Evolutionary conservation across 2,888 invertebrate species (phyloP), one percentile per base, ranked within the genome.

Genomic region (Abrostola tripartita): DNA sequence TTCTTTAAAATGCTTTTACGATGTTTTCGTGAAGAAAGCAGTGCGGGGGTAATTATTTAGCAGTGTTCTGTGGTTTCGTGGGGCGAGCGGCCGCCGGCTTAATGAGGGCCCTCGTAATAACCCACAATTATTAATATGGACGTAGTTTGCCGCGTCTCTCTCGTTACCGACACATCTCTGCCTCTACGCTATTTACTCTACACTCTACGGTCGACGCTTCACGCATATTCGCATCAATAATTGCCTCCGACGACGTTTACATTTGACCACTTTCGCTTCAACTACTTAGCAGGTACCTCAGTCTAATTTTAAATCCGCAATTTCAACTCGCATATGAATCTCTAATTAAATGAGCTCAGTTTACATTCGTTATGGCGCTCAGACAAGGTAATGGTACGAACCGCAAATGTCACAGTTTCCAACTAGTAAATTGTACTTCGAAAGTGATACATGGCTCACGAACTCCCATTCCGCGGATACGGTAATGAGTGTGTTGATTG

Each of bases 21-120:
- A 89, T 92, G 90, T 90, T 91, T 93, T 93, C 90, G 91, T 90
- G 91, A 92, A 90, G 92, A 92, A 91, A 92, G 90, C 89, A 85
- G 86, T 85, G 85, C 79, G 82, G 71, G 84, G 89, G 89, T 93
- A 93, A 93, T 94, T 94, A 93, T 93, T 93, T 90, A 88, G 91
- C 92, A 88, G 90, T 91, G 92, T 90, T 92, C 85, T 94, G 94
- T 88, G 93, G 94, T 93, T 92, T 91, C 83, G 85, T 89, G 83
- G 84, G 85, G 84, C 88, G 87, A 90, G 88, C 88, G 88, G 88
- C 85, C 83, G 85, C 84, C 81, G 85, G 87, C 82, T 88, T 92
- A 93, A 93, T 93, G 91, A 92, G 91, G 88, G 86, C 84, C 85
- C 82, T 83, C 84, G 91, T 92, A 92, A 93, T 92, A 91, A 91